A percentile compares a stretch with the other conserved stretches of the same genome.
phyloP scores from a whole-genome alignment of 37 sponge, comb jelly and placozoan species.

The Hormiphora californensis region DNA sequence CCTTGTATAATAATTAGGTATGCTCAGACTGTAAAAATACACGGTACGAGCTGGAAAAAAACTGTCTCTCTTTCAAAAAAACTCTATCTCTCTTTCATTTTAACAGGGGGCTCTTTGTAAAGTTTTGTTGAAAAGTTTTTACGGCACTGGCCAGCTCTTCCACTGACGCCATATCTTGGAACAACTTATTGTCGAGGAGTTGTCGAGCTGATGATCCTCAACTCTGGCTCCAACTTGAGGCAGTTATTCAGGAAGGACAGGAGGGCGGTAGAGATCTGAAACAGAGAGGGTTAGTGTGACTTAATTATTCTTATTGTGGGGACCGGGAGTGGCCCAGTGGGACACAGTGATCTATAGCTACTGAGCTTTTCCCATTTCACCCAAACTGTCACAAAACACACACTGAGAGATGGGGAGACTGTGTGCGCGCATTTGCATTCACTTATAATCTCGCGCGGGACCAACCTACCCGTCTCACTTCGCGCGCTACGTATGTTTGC shows the following conservation, averaged over 20 bases:
- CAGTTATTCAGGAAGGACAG: slow-evolving; percentile 63
- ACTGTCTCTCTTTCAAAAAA: too few species aligned
- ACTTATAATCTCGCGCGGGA: neutral
- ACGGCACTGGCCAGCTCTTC: neutral
- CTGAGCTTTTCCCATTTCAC: neutral
- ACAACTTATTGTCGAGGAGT: slow-evolving; percentile 81
- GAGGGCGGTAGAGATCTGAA: slow-evolving; percentile 70
- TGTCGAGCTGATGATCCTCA: slow-evolving; percentile 69
- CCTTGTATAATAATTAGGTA: too few species aligned
- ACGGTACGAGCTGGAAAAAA: too few species aligned
- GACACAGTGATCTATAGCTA: neutral
- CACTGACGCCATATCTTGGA: slow-evolving; percentile 57
- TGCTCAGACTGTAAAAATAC: too few species aligned
- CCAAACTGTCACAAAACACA: neutral
- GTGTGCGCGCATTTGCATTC: neutral
- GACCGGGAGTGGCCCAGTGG: neutral
- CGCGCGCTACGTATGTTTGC: neutral
- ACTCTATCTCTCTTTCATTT: too few species aligned
- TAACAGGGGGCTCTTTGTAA: neutral
- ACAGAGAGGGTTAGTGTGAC: neutral
- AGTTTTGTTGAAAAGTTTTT: slow-evolving; percentile 18
- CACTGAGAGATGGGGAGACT: neutral
- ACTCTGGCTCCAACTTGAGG: slow-evolving; percentile 63
- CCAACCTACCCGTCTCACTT: neutral
- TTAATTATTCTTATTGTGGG: neutral